A percentile compares a stretch with the other conserved stretches of the same genome.
phyloP scores from a whole-genome alignment of 2,888 invertebrate species.

The Synergus umbraculus region DNA sequence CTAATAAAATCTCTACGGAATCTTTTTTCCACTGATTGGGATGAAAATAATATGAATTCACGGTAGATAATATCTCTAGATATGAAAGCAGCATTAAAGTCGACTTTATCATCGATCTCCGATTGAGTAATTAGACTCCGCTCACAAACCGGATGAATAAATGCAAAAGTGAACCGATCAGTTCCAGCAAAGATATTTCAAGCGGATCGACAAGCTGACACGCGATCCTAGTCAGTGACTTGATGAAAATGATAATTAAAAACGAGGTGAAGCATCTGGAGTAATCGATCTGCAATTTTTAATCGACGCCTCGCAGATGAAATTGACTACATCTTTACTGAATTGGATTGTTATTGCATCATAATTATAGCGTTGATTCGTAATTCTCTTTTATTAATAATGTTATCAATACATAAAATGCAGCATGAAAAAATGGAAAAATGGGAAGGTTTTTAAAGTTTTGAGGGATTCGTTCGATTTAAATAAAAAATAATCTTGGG shows the following conservation, averaged over 20 bases:
- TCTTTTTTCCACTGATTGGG: background rate
- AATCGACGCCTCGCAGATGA: background rate
- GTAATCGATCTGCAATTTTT: constrained; percentile 12
- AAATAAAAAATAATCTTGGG: too few species aligned
- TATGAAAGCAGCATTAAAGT: constrained; percentile 11
- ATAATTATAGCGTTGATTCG: background rate
- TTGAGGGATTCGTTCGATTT: too few species aligned
- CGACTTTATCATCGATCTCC: constrained; percentile 32
- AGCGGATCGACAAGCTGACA: constrained; percentile 21
- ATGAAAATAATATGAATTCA: constrained; percentile 16
- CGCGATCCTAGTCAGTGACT: constrained; percentile 11
- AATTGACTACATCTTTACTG: background rate
- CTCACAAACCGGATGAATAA: constrained; percentile 20
- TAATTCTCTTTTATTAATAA: too few species aligned
- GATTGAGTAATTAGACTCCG: constrained; percentile 15
- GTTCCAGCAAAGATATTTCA: constrained; percentile 25
- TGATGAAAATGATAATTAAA: constrained; percentile 24
- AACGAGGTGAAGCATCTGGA: constrained; percentile 7
- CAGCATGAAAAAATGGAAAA: too few species aligned
- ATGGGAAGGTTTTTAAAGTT: too few species aligned
- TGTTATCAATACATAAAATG: background rate
- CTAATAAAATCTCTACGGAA: constrained; percentile 19
- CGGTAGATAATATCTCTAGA: constrained; percentile 12
- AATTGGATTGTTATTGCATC: background rate
- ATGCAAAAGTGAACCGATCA: constrained; percentile 26